Evolutionary conservation across 2,888 invertebrate genomes (phyloP).

Genomic region (Ischnura elegans): DNA sequence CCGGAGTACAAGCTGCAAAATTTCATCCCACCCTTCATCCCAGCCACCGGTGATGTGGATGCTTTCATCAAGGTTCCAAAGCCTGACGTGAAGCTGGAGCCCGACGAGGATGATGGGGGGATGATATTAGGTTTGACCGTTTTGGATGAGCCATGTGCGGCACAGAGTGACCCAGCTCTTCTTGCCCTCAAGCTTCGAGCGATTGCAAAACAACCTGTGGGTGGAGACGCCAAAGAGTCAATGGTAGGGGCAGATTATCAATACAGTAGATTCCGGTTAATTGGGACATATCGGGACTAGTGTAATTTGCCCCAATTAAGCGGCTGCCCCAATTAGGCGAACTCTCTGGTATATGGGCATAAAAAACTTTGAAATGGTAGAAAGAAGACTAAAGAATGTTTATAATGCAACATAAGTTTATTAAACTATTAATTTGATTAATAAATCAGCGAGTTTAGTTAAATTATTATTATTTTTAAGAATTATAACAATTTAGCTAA

Average conservation of each 20-base stretch:
- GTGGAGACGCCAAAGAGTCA: neutral
- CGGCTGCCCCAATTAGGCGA: too few species aligned
- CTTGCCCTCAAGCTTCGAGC: conserved; percentile 93
- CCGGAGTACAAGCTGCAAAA: conserved; percentile 94
- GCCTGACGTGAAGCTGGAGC: conserved; percentile 85
- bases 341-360: too few species aligned
- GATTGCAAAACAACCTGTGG: conserved; percentile 81
- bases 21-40: conserved; percentile 97
- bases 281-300: too few species aligned
- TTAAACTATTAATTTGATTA: too few species aligned
- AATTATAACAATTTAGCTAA: too few species aligned
- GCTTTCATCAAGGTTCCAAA: conserved; percentile 96
- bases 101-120: conserved; percentile 76
- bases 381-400: too few species aligned
- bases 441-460: too few species aligned
- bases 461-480: too few species aligned
- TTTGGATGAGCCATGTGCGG: conserved; percentile 96
- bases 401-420: too few species aligned
- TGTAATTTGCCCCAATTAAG: too few species aligned
- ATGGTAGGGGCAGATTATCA: conserved; percentile 75
- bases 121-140: conserved; percentile 83
- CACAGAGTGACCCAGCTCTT: conserved; percentile 97
- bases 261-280: too few species aligned
- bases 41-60: conserved; percentile 99
- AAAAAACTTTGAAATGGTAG: too few species aligned